A percentile compares a stretch with the other conserved stretches of the same genome.
Conservation (phyloP, 2,797 vertebrate genomes). For the Pseudomugil gertrudae region DNA sequence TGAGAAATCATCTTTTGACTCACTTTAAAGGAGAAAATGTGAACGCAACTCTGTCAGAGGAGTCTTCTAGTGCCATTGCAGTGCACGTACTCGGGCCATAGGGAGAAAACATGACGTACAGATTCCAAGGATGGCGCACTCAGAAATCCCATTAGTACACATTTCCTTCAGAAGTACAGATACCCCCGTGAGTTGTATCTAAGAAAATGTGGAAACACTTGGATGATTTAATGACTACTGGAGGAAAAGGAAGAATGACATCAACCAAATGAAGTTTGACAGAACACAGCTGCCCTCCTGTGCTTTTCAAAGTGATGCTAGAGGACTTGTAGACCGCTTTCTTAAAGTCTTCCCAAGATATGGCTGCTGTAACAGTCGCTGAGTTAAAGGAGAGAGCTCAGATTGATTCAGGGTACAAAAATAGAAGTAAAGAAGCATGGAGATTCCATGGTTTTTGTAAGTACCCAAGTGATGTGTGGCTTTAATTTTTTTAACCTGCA, state of each 20-base stretch:
- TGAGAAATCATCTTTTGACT: background rate
- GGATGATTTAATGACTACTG: slow-evolving; percentile 1
- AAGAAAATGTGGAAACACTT: slow-evolving; percentile 3
- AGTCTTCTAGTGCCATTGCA: no score
- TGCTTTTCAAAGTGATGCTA: slow-evolving; percentile 26
- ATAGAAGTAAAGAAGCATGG: slow-evolving; percentile 82
- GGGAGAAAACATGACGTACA: background rate
- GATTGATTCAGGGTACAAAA: slow-evolving; percentile 80
- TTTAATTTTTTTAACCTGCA: slow-evolving; percentile 69
- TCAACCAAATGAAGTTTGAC: slow-evolving; percentile 9
- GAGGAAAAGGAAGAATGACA: slow-evolving; percentile 12
- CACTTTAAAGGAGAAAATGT: background rate
- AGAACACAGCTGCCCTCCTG: slow-evolving; percentile 1
- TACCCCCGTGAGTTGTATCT: background rate
- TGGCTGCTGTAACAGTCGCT: slow-evolving; percentile 52
- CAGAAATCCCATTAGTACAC: background rate
- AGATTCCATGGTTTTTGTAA: slow-evolving; percentile 83
- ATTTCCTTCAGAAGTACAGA: background rate
- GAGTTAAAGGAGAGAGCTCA: slow-evolving; percentile 76
- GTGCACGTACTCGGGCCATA: background rate
- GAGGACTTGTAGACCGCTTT: slow-evolving; percentile 61
- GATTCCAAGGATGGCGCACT: background rate
- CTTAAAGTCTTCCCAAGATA: slow-evolving; percentile 56
- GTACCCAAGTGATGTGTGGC: slow-evolving; percentile 75
- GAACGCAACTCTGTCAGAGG: background rate